phyloP scores from a whole-genome alignment of 2,888 invertebrate species.

The Caenorhabditis macrosperma region DNA sequence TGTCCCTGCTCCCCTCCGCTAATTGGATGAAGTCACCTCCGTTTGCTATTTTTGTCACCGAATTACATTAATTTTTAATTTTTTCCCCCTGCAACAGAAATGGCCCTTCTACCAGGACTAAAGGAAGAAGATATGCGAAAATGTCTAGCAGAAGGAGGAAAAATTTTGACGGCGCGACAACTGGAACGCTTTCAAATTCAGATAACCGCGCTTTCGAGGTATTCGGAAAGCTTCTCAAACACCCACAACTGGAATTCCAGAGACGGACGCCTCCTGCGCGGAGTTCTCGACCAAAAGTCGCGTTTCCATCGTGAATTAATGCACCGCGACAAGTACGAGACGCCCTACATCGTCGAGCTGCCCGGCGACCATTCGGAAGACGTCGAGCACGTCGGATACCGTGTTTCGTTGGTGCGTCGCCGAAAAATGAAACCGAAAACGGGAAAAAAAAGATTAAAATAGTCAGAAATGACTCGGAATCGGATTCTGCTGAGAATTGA shows the following conservation, averaged over 20 bases:
- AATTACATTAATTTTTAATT: no score
- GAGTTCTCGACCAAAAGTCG: slow-evolving; percentile 36
- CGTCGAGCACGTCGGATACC: slow-evolving; percentile 18
- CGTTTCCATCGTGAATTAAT: slow-evolving; percentile 27
- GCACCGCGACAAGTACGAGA: slow-evolving; percentile 22
- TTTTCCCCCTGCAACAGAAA: slow-evolving; percentile 1
- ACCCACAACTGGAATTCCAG: slow-evolving; percentile 5
- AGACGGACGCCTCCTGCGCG: slow-evolving; percentile 15
- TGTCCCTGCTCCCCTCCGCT: no score
- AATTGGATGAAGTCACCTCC: no score
- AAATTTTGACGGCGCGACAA: slow-evolving; percentile 20
- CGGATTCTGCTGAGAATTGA: no score
- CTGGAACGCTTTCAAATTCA: slow-evolving; percentile 26
- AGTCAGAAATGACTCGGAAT: not conserved
- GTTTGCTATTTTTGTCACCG: no score
- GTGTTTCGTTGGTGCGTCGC: slow-evolving; percentile 42
- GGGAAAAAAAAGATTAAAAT: not conserved
- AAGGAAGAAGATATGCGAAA: slow-evolving; percentile 16
- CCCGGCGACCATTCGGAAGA: slow-evolving; percentile 41
- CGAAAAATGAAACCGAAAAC: no score
- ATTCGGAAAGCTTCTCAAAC: not conserved
- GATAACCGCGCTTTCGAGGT: slow-evolving; percentile 30
- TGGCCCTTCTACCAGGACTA: slow-evolving; percentile 16
- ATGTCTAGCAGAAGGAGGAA: slow-evolving; percentile 22
- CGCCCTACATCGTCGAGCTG: slow-evolving; percentile 50